These are phyloP conservation scores for Semnornis frantzii DNA, from an alignment of 2,113 vertebrate species.

Conservation along the genomic window DNA sequence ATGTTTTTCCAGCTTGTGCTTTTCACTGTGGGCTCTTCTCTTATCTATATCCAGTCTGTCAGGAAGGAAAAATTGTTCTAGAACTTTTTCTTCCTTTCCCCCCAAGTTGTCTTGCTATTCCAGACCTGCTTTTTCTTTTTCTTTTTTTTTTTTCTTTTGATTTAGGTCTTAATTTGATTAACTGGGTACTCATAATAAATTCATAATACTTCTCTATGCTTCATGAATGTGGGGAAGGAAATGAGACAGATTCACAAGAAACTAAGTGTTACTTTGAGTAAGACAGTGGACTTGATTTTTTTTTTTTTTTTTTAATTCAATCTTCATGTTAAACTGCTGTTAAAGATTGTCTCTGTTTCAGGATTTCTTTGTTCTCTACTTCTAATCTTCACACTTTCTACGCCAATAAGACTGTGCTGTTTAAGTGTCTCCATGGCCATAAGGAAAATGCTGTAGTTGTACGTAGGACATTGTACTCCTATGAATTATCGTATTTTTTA, in stretches of 20 bases:
- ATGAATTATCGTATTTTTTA: background rate
- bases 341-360: conserved; percentile 44
- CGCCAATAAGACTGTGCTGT: background rate
- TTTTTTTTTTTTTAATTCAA: conserved; percentile 1
- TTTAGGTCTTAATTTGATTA: conserved; percentile 46
- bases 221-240: background rate
- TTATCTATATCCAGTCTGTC: background rate
- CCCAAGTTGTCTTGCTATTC: background rate
- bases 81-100: background rate
- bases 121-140: background rate
- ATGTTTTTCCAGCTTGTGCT: background rate
- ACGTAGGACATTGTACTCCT: background rate
- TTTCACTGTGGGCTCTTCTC: background rate
- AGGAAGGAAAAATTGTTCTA: background rate
- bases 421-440: conserved; percentile 8
- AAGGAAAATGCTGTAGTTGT: background rate
- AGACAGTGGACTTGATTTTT: background rate
- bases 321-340: conserved; percentile 32
- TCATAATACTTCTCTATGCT: background rate
- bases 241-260: conserved; percentile 6
- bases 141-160: background rate
- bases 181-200: conserved; percentile 23
- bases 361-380: conserved; percentile 49
- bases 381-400: conserved; percentile 10
- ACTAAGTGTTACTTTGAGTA: conserved; percentile 40